A percentile compares a stretch with the other conserved stretches of the same genome.
Evolutionary conservation across 2,888 invertebrate species (phyloP).

Genomic region (Pachydiplax longipennis): DNA sequence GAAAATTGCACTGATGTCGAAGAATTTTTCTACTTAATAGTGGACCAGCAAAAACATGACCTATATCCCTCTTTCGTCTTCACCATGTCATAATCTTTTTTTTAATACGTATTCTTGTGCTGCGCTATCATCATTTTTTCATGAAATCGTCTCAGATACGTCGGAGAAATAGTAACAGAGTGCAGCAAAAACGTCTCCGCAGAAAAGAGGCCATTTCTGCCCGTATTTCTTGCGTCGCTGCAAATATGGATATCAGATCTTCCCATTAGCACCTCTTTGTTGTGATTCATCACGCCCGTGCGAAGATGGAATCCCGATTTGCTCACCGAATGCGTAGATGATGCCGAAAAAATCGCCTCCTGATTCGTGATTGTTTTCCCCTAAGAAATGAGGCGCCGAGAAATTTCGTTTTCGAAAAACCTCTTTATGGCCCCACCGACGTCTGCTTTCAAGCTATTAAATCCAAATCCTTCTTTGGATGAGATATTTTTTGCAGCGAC

Average conservation of each 20-base stretch:
- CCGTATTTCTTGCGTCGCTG: not conserved
- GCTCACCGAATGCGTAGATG: not conserved
- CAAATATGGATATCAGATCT: not conserved
- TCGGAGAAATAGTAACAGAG: not conserved
- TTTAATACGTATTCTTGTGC: too few species aligned
- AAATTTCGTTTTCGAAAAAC: not conserved
- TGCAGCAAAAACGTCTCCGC: not conserved
- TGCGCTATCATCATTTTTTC: too few species aligned
- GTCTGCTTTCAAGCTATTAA: too few species aligned
- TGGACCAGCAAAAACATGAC: too few species aligned
- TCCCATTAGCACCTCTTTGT: constrained; percentile 23
- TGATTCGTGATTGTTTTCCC: not conserved
- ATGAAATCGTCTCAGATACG: too few species aligned
- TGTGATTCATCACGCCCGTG: not conserved
- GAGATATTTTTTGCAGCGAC: too few species aligned
- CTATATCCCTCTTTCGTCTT: too few species aligned
- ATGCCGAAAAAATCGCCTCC: not conserved
- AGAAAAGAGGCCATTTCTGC: not conserved
- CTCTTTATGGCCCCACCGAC: too few species aligned
- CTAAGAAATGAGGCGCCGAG: not conserved
- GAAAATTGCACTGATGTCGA: too few species aligned
- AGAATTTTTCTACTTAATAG: too few species aligned
- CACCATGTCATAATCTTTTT: too few species aligned
- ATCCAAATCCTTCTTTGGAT: too few species aligned
- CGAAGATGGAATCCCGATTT: not conserved